Percentiles rank a stretch among this genome's conserved stretches.
Conservation (phyloP, 92 coral and sea anemone species). For the Porites divaricata region DNA sequence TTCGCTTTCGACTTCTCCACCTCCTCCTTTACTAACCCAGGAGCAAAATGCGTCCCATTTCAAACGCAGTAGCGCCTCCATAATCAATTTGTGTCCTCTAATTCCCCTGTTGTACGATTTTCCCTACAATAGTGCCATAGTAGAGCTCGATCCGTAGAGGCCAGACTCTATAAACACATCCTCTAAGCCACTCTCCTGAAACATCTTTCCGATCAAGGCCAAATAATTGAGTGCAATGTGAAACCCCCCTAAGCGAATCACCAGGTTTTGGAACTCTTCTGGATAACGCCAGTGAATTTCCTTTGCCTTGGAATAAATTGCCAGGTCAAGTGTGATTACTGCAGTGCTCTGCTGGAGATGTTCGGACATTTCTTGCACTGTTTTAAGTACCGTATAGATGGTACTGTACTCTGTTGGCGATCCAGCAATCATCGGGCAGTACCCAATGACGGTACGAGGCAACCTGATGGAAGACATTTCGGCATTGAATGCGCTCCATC, state of each 20-base stretch:
- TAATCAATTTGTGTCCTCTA: background rate
- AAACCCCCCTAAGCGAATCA: background rate
- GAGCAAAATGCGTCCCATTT: background rate
- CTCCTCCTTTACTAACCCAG: background rate
- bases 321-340: slow-evolving; percentile 13
- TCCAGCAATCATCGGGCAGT: slow-evolving; percentile 76
- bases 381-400: slow-evolving; percentile 53
- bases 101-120: background rate
- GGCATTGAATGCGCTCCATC: slow-evolving; percentile 74
- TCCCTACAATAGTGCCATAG: too few species aligned
- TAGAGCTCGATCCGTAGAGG: background rate
- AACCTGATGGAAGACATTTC: slow-evolving; percentile 30
- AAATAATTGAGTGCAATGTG: background rate
- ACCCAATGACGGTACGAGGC: slow-evolving; percentile 59
- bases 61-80: background rate
- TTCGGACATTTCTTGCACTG: background rate
- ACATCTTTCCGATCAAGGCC: background rate
- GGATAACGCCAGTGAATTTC: background rate
- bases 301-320: too few species aligned
- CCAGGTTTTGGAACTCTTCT: background rate
- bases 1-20: background rate
- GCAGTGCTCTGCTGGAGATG: slow-evolving; percentile 11
- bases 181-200: background rate
- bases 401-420: slow-evolving; percentile 72
- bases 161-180: background rate